phyloP scores from a whole-genome alignment of 2,797 vertebrate genomes.

The Propithecus perrieri region DNA sequence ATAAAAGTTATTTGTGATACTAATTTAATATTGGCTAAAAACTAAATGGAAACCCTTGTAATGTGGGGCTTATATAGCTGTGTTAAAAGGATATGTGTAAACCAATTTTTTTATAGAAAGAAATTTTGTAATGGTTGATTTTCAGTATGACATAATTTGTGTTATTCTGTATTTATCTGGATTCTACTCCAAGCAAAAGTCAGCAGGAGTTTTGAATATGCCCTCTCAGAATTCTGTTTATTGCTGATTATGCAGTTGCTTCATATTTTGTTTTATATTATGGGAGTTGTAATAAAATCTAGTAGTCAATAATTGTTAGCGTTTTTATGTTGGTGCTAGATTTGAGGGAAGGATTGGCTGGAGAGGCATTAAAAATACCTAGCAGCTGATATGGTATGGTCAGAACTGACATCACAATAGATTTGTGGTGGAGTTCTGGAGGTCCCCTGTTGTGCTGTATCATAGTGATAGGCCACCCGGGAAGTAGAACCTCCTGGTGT shows the following conservation, averaged over 20 bases:
- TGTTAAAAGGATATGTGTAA: neutral
- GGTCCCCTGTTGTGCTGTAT: neutral
- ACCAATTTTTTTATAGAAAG: neutral
- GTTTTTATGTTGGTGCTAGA: neutral
- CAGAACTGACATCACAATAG: neutral
- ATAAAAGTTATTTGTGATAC: neutral
- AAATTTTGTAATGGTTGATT: neutral
- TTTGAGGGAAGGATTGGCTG: neutral
- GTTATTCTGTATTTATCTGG: neutral
- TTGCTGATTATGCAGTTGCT: neutral
- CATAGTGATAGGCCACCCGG: neutral
- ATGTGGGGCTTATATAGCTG: neutral
- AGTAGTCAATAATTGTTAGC: neutral
- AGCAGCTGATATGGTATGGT: neutral
- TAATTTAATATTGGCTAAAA: slow-evolving; percentile 38
- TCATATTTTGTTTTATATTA: neutral
- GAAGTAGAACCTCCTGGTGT: neutral
- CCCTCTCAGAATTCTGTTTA: neutral
- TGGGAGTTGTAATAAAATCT: neutral
- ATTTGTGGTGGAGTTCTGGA: neutral
- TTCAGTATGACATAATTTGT: neutral
- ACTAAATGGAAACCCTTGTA: neutral
- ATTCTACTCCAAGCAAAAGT: neutral
- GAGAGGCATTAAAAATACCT: neutral
- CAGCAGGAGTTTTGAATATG: neutral